Conservation (phyloP, 1,140 invertebrate species). For the Teleogryllus occipitalis region DNA sequence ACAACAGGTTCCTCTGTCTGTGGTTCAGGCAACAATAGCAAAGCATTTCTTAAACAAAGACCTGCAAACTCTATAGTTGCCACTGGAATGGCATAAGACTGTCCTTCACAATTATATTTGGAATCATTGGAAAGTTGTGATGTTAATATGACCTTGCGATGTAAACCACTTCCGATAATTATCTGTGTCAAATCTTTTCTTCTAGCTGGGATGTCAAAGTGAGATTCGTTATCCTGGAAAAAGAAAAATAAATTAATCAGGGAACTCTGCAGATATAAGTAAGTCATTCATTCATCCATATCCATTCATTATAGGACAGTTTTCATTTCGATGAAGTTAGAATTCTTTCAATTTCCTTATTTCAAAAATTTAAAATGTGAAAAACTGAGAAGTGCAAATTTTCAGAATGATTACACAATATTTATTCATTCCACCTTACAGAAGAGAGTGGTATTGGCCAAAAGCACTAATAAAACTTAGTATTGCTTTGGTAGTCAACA, state of each 20-base stretch:
- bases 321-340: neutral
- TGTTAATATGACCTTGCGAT: slow-evolving; percentile 57
- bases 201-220: slow-evolving; percentile 53
- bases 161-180: slow-evolving; percentile 48
- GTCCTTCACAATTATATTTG: slow-evolving; percentile 45
- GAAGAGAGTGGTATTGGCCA: too few species aligned
- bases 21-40: slow-evolving; percentile 46
- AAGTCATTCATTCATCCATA: neutral
- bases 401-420: too few species aligned
- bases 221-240: slow-evolving; percentile 51
- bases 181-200: slow-evolving; percentile 55
- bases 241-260: neutral
- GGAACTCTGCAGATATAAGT: neutral
- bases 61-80: slow-evolving; percentile 84
- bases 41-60: slow-evolving; percentile 78
- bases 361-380: neutral
- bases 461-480: too few species aligned
- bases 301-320: neutral
- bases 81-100: slow-evolving; percentile 73
- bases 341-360: neutral
- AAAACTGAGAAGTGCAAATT: neutral
- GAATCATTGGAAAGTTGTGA: slow-evolving; percentile 47
- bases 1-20: slow-evolving; percentile 4
- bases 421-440: too few species aligned
- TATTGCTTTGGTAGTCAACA: too few species aligned